A percentile compares a stretch with the other conserved stretches of the same genome.
Conservation (phyloP, 1,140 invertebrate species). For the Spodoptera litura region DNA sequence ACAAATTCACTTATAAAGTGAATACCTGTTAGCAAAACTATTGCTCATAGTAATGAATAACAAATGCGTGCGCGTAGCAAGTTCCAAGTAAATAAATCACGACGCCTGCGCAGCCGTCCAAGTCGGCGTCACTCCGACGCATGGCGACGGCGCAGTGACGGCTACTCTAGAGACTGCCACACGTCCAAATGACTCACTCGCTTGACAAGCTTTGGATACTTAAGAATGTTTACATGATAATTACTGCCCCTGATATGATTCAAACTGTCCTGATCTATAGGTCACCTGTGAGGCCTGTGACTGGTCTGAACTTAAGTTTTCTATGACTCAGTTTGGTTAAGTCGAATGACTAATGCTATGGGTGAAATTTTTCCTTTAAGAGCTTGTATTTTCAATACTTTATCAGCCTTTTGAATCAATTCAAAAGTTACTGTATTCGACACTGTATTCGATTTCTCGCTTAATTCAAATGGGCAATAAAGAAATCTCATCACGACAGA, state of each 20-base stretch:
- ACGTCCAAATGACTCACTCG: constrained; percentile 64
- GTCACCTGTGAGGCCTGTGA: background rate
- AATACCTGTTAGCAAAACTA: background rate
- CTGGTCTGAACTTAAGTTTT: no score
- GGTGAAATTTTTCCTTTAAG: background rate
- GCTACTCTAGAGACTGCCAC: constrained; percentile 53
- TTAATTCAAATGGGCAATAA: no score
- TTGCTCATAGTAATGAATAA: constrained; percentile 46
- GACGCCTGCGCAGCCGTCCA: constrained; percentile 50
- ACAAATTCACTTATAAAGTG: background rate
- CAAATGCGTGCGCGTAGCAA: constrained; percentile 43
- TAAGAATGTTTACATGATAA: constrained; percentile 17
- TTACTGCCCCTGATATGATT: constrained; percentile 10
- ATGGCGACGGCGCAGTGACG: constrained; percentile 38
- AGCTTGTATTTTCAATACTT: no score
- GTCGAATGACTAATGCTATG: background rate
- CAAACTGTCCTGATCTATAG: background rate
- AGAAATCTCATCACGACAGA: no score
- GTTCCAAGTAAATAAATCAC: constrained; percentile 60
- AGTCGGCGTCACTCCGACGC: constrained; percentile 51
- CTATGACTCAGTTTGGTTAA: no score
- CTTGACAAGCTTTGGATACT: constrained; percentile 33
- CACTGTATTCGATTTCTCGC: no score
- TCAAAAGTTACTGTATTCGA: no score
- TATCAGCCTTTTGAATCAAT: no score